Evolutionary conservation across 1,140 invertebrate genomes (phyloP).

Genomic region (Brachionus sp.): DNA sequence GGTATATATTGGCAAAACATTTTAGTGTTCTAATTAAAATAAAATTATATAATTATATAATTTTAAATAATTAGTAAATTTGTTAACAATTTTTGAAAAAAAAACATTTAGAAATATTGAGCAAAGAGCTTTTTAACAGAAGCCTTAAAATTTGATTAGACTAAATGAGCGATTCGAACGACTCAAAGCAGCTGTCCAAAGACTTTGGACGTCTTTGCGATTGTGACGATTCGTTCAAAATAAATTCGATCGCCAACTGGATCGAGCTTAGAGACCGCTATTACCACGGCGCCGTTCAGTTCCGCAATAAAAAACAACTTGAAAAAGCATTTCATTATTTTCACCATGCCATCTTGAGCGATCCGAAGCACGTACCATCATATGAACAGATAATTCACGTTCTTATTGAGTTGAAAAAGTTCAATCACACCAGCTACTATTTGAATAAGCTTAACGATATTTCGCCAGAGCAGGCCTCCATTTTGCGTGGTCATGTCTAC

Average conservation of each 20-base stretch:
- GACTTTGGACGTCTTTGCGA: not conserved
- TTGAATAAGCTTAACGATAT: slow-evolving; percentile 29
- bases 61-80: not conserved
- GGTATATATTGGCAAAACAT: not conserved
- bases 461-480: not conserved
- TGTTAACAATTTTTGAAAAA: not conserved
- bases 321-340: slow-evolving; percentile 38
- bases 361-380: slow-evolving; percentile 21
- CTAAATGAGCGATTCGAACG: slow-evolving; percentile 16
- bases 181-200: slow-evolving; percentile 1
- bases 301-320: not conserved
- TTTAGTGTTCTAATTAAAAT: not conserved
- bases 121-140: not conserved
- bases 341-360: slow-evolving; percentile 27
- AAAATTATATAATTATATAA: slow-evolving; percentile 8
- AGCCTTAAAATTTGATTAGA: not conserved
- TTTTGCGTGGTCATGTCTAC: slow-evolving; percentile 8
- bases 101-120: not conserved
- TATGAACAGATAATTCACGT: slow-evolving; percentile 9
- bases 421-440: not conserved
- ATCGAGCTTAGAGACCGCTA: not conserved
- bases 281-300: slow-evolving; percentile 8
- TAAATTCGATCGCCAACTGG: slow-evolving; percentile 30
- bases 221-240: not conserved
- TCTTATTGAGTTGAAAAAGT: slow-evolving; percentile 25